A percentile compares a stretch with the other conserved stretches of the same genome.
These are phyloP conservation scores for Oxyruncus cristatus DNA, from an alignment of 2,113 vertebrate genomes.

Conservation along the genomic window DNA sequence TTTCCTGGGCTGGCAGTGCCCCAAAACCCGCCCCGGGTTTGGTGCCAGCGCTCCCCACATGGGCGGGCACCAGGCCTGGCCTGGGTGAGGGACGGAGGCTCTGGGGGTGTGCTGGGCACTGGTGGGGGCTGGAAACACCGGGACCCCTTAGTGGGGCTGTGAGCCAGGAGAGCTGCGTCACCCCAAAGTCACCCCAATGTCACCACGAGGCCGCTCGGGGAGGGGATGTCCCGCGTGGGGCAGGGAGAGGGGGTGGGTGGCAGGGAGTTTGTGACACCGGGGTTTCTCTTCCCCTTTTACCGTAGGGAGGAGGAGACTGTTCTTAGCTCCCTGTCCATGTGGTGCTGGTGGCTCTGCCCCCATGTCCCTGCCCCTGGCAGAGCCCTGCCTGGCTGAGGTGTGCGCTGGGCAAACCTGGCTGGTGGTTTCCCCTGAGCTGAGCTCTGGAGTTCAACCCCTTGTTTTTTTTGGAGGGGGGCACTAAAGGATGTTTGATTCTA, in stretches of 20 bases:
- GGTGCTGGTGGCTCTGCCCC: background rate
- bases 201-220: background rate
- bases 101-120: background rate
- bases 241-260: background rate
- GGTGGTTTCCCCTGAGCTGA: background rate
- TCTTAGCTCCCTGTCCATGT: background rate
- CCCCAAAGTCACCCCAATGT: background rate
- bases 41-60: rapidly evolving
- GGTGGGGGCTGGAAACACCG: background rate
- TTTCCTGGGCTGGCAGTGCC: background rate
- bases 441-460: background rate
- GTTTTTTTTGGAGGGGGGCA: background rate
- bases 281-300: background rate
- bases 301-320: background rate
- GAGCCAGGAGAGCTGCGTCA: background rate
- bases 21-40: rapidly evolving
- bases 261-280: background rate
- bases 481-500: background rate
- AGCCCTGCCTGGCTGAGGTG: background rate
- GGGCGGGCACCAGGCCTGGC: background rate
- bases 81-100: background rate
- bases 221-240: background rate
- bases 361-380: background rate
- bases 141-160: background rate
- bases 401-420: background rate